Evolutionary conservation across 2,888 invertebrate species (phyloP).

Genomic region (Steromphala cineraria): DNA sequence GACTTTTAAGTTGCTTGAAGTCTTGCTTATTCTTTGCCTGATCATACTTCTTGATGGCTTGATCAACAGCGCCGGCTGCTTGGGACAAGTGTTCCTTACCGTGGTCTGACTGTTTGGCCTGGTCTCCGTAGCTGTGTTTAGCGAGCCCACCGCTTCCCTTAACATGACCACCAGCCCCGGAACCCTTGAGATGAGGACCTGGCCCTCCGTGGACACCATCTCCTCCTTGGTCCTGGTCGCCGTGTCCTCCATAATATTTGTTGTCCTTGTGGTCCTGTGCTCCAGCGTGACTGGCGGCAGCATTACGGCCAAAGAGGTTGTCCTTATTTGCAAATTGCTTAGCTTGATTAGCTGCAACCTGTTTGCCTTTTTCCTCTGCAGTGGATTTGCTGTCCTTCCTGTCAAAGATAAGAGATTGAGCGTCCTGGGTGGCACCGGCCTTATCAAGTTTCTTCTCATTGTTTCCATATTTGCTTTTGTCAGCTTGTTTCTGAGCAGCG

Average conservation of each 20-base stretch:
- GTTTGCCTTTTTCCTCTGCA: slow-evolving; percentile 32
- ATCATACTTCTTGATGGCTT: slow-evolving; percentile 33
- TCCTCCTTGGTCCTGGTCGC: slow-evolving; percentile 5
- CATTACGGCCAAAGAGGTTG: slow-evolving; percentile 31
- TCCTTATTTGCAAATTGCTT: slow-evolving; percentile 35
- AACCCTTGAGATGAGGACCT: background rate
- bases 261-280: slow-evolving; percentile 26
- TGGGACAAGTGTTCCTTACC: slow-evolving; percentile 22
- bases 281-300: slow-evolving; percentile 31
- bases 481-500: slow-evolving; percentile 34
- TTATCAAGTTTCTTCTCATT: slow-evolving; percentile 30
- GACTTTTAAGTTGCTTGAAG: slow-evolving; percentile 33
- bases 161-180: background rate
- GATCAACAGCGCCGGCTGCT: slow-evolving; percentile 27
- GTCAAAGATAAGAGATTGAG: slow-evolving; percentile 30
- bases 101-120: slow-evolving; percentile 22
- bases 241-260: slow-evolving; percentile 34
- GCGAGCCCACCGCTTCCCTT: slow-evolving; percentile 31
- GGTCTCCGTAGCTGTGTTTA: slow-evolving; percentile 26
- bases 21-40: slow-evolving; percentile 29
- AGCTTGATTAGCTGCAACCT: slow-evolving; percentile 28
- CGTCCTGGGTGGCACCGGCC: slow-evolving; percentile 33
- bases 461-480: slow-evolving; percentile 31
- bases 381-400: slow-evolving; percentile 31
- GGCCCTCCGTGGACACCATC: background rate